Evolutionary conservation across 2,797 vertebrate genomes (phyloP).

Genomic region (Phoeniculus purpureus): DNA sequence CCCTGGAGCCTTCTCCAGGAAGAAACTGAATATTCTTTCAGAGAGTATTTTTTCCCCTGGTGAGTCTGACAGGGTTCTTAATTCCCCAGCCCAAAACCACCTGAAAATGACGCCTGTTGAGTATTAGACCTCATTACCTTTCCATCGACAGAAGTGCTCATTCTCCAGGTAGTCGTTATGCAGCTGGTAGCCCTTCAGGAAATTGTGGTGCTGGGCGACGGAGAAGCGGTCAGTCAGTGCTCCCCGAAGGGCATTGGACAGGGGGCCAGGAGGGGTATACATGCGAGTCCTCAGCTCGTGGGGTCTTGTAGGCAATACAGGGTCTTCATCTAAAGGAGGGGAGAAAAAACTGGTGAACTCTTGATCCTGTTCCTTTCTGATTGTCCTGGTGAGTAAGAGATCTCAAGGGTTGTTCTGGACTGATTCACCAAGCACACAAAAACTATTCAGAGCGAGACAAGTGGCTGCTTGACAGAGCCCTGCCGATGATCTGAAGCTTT

Average conservation of each 20-base stretch:
- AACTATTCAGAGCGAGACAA: neutral
- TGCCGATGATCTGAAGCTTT: neutral
- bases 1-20: too few species aligned
- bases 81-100: neutral
- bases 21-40: neutral
- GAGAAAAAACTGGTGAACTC: neutral
- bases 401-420: neutral
- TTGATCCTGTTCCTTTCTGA: neutral
- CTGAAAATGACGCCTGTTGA: neutral
- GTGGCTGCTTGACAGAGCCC: neutral
- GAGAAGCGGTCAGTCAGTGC: constrained; percentile 76
- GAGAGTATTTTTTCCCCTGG: neutral
- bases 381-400: neutral
- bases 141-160: constrained; percentile 78
- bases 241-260: constrained; percentile 72
- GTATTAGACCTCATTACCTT: constrained; percentile 70
- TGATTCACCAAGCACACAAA: neutral
- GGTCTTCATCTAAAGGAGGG: constrained; percentile 73
- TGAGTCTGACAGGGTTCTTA: neutral
- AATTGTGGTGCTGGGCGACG: constrained; percentile 84
- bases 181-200: constrained; percentile 83
- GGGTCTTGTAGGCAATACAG: constrained; percentile 67
- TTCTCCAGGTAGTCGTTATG: constrained; percentile 80
- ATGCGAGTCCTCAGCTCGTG: constrained; percentile 68
- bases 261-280: constrained; percentile 62